A percentile compares a stretch with the other conserved stretches of the same genome.
These are phyloP conservation scores for Marmota flaviventris DNA, from an alignment of 2,113 vertebrate genomes.

Conservation along the genomic window DNA sequence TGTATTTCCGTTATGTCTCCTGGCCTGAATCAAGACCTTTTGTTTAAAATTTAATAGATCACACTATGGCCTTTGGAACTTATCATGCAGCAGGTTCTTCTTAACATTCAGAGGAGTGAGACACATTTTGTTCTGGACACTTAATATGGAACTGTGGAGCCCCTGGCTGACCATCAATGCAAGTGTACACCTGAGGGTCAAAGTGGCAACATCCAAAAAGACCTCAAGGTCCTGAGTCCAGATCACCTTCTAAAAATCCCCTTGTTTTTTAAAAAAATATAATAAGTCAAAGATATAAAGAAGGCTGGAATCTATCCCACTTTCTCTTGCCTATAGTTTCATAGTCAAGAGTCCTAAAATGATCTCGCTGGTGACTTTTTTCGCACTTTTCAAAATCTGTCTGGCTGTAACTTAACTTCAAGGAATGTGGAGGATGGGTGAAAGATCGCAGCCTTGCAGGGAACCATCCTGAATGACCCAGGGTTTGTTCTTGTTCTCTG, in stretches of 20 bases:
- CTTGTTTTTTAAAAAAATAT: neutral
- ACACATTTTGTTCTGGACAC: neutral
- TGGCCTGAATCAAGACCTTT: slow-evolving; percentile 21
- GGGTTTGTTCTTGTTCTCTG: neutral
- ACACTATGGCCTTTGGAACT: neutral
- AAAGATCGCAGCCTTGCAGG: neutral
- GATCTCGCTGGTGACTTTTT: neutral
- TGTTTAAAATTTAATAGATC: slow-evolving; percentile 47
- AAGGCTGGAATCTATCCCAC: neutral
- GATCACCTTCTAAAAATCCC: neutral
- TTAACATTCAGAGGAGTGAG: neutral
- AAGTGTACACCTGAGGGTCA: neutral
- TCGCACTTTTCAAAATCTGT: neutral
- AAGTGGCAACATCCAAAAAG: neutral
- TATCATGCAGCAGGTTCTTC: neutral
- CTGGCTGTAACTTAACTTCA: neutral
- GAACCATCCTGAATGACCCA: neutral
- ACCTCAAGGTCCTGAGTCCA: neutral
- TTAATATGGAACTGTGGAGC: neutral
- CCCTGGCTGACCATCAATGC: neutral
- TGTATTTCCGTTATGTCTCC: neutral
- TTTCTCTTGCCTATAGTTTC: neutral
- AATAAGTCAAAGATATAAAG: neutral
- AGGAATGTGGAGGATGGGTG: neutral
- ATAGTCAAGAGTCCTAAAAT: neutral